phyloP scores from a whole-genome alignment of 2,113 vertebrate species.

The Larimichthys polyactis region DNA sequence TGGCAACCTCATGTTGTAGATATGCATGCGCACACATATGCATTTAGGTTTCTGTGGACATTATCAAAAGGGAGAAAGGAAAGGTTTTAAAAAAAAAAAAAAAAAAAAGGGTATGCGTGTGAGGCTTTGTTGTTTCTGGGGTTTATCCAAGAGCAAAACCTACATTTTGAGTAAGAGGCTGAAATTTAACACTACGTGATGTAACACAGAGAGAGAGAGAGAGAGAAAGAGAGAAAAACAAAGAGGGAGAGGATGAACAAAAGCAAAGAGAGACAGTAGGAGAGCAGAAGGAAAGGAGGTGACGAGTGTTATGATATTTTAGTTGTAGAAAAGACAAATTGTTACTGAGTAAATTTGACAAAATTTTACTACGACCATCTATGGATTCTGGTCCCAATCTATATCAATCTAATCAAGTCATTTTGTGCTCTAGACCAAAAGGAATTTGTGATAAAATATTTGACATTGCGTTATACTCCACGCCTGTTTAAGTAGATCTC shows the following conservation, averaged over 20 bases:
- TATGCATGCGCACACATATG: not conserved
- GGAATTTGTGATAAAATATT: no score
- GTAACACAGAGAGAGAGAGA: not conserved
- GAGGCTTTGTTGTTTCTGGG: slow-evolving; percentile 6
- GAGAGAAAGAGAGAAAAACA: not conserved
- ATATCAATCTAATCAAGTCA: no score
- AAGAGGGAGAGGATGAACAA: not conserved
- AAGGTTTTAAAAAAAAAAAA: not conserved
- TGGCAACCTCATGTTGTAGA: not conserved
- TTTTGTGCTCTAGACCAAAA: no score
- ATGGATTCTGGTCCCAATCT: no score
- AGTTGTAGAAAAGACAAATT: not conserved
- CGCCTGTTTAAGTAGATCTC: no score
- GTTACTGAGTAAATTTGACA: no score
- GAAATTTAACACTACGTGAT: slow-evolving; percentile 19
- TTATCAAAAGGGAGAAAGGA: not conserved
- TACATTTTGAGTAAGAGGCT: slow-evolving; percentile 20
- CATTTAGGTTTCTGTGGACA: slow-evolving; percentile 6
- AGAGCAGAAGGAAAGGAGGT: not conserved
- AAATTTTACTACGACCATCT: no score
- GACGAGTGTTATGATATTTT: not conserved
- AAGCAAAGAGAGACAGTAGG: not conserved
- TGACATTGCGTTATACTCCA: no score
- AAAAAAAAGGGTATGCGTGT: not conserved
- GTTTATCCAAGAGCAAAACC: slow-evolving; percentile 18